These are phyloP conservation scores for Dorcus parallelipipedus DNA, from an alignment of 2,888 invertebrate species.

Conservation along the genomic window DNA sequence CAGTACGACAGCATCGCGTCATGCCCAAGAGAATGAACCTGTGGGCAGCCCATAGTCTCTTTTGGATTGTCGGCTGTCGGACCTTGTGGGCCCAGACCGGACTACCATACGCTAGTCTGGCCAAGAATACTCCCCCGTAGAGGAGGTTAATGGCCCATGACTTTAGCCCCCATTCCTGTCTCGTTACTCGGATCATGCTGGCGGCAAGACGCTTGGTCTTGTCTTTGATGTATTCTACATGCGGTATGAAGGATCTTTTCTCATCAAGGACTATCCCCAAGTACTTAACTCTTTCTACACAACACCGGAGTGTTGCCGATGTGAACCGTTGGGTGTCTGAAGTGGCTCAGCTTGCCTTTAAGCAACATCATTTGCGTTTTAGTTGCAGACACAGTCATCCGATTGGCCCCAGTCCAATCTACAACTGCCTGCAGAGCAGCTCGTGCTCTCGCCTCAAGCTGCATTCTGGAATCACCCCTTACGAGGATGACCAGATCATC, in stretches of 20 bases:
- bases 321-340: background rate
- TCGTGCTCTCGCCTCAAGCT: too few species aligned
- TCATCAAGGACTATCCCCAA: conserved; percentile 3
- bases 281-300: background rate
- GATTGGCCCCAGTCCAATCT: background rate
- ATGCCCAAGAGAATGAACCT: too few species aligned
- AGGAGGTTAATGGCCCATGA: too few species aligned
- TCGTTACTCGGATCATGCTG: too few species aligned
- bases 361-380: conserved; percentile 4
- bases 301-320: background rate
- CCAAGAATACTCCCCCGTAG: too few species aligned
- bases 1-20: too few species aligned
- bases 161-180: too few species aligned
- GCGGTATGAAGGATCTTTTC: background rate
- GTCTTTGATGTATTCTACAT: too few species aligned
- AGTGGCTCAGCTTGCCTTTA: background rate
- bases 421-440: background rate
- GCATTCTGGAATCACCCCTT: too few species aligned
- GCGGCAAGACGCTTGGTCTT: too few species aligned
- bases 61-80: background rate
- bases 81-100: background rate
- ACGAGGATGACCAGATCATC: too few species aligned
- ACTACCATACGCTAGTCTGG: background rate
- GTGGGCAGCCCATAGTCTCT: too few species aligned
- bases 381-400: background rate